Conservation (phyloP, 2,888 invertebrate species). For the Rhingia campestris region DNA sequence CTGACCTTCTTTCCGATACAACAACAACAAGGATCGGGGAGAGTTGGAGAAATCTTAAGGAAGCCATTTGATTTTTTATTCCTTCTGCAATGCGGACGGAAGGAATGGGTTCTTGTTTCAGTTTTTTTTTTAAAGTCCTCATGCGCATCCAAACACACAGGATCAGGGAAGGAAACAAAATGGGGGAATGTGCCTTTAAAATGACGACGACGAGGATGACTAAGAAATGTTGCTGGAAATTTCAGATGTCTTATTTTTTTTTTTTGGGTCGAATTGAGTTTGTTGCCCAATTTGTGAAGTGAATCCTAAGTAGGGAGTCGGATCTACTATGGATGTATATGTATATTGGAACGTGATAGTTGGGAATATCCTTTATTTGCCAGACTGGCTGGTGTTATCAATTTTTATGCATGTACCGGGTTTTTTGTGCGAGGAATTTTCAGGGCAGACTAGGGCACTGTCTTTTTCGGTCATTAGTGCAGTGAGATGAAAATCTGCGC, state of each 20-base stretch:
- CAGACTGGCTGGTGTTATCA: conserved; percentile 12
- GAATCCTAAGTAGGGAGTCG: conserved; percentile 50
- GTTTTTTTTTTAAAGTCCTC: conserved; percentile 23
- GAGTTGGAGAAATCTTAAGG: conserved; percentile 30
- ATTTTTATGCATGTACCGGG: background rate
- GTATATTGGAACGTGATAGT: conserved; percentile 42
- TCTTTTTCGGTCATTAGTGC: conserved; percentile 37
- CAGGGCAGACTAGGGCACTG: conserved; percentile 25
- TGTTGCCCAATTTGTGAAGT: conserved; percentile 62
- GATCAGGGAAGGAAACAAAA: conserved; percentile 13
- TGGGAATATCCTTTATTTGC: conserved; percentile 9
- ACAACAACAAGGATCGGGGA: background rate
- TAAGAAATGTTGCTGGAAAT: conserved; percentile 16
- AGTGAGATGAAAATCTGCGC: background rate
- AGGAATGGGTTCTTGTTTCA: conserved; percentile 23
- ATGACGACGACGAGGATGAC: conserved; percentile 2
- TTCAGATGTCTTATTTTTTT: conserved; percentile 6
- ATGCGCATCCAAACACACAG: conserved; percentile 31
- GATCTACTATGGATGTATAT: background rate
- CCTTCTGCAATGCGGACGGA: conserved; percentile 61
- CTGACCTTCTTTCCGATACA: conserved; percentile 34
- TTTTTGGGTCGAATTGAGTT: conserved; percentile 55
- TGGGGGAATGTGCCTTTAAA: background rate
- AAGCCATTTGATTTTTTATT: conserved; percentile 62
- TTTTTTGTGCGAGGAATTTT: conserved; percentile 8